Base-by-base conservation (phyloP, 2,113 vertebrate species). In the Balaeniceps rex region DNA sequence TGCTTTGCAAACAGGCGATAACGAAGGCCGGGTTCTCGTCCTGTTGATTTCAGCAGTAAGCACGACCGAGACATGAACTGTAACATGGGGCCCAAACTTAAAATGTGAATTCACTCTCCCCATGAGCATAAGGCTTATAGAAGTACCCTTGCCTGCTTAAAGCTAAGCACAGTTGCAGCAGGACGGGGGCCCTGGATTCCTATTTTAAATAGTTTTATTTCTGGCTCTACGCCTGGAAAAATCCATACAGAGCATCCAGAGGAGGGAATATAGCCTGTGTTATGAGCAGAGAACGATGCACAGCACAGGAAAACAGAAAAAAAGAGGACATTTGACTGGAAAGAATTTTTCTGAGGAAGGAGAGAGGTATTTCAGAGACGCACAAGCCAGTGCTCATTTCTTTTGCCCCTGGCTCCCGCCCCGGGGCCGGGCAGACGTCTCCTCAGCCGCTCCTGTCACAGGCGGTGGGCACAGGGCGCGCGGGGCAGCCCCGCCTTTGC, bases 341-440 rank as follows among this genome's bases (percentile, higher is more conserved):
- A 36, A 90, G 23, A 33, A 19, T 6, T 3, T 12, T 65, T 49
- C 21, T 51, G 72, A 63, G 36, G 36, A 19, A 72, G 28, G 18
- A 26, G 33, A 31, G 28, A 22, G 38, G 29, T 71, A 6, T 42
- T 49, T 64, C 2, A 28, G 47, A 22, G 17, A 34, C 9, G 13
- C 12, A 11, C 5, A 1, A 0, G 23, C 14, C 33, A 12, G 24
- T 0, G 47, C 2, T 14, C 28, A 0, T 15, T 12, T 8, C 15
- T 31, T 33, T 14, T 3, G 18, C n/a, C 31, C 12, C 21, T 6
- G 28, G 15, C 15, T 19, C 7, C 25, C 7, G 26, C 36, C 16
- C n/a, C 2, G 17, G 14, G n/a, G 28, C 29, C 3, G 19, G 40
- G 34, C 70, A 47, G 28, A 2, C 13, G 21, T 7, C 65, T 57